A percentile compares a stretch with the other conserved stretches of the same genome.
These are phyloP conservation scores for Burhinus oedicnemus DNA, from an alignment of 2,113 vertebrate genomes.

Conservation along the genomic window DNA sequence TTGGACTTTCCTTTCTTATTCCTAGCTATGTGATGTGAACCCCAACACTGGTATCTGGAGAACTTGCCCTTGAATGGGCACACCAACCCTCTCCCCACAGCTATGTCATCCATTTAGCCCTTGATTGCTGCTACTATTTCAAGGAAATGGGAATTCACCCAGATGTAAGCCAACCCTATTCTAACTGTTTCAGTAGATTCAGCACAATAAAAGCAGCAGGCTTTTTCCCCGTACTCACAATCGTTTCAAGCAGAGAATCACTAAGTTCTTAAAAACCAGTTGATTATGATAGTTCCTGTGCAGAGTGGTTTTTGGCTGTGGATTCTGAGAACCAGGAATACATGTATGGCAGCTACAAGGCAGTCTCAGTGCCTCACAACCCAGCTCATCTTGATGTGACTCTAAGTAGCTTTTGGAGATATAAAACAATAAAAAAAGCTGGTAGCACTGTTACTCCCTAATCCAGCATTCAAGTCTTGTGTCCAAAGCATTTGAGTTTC, in stretches of 20 bases:
- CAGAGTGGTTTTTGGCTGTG: background rate
- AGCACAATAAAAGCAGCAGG: background rate
- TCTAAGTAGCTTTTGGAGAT: background rate
- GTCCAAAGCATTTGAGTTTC: background rate
- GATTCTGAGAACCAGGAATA: background rate
- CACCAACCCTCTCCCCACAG: background rate
- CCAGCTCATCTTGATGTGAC: background rate
- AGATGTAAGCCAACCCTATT: background rate
- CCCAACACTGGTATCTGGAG: background rate
- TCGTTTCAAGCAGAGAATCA: background rate
- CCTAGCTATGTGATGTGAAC: background rate
- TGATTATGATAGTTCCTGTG: background rate
- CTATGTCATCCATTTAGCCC: background rate
- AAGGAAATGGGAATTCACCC: background rate
- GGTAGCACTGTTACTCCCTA: background rate
- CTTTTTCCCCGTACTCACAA: background rate
- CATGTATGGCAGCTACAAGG: background rate
- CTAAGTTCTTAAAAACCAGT: background rate
- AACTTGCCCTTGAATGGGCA: background rate
- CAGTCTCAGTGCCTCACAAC: background rate
- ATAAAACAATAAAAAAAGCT: background rate
- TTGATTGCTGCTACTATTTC: background rate
- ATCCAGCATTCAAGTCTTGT: background rate
- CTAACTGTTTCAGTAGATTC: background rate
- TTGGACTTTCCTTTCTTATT: background rate